A percentile compares a stretch with the other conserved stretches of the same genome.
phyloP scores from a whole-genome alignment of 2,888 invertebrate genomes.

The Keiferia lycopersicella region DNA sequence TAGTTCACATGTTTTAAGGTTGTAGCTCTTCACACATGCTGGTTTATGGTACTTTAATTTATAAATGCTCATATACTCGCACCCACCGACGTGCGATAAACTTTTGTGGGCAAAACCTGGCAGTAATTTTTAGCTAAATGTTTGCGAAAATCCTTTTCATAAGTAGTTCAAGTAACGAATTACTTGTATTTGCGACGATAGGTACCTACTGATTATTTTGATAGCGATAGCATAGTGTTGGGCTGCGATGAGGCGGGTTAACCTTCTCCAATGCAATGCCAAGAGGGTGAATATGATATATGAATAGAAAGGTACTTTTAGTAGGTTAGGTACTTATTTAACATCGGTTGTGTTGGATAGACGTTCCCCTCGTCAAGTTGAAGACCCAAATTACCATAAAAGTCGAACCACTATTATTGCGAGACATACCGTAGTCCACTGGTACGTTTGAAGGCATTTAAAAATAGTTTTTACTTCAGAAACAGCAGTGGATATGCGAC shows the following conservation, averaged over 20 bases:
- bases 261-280: not conserved
- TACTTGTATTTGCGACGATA: not conserved
- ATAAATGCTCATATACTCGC: conserved; percentile 31
- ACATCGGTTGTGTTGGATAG: conserved; percentile 26
- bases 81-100: conserved; percentile 27
- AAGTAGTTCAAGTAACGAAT: not conserved
- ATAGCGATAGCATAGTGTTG: not conserved
- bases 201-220: not conserved
- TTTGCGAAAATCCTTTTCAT: not conserved
- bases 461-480: not conserved
- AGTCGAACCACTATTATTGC: not conserved
- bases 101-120: conserved; percentile 26
- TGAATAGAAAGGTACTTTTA: not conserved
- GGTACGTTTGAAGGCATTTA: not conserved
- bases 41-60: conserved; percentile 33
- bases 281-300: too few species aligned
- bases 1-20: conserved; percentile 28
- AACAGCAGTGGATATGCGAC: not conserved
- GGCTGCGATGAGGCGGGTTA: not conserved
- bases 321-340: not conserved
- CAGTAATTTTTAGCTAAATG: not conserved
- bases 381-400: not conserved
- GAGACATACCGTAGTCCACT: not conserved
- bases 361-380: conserved; percentile 44
- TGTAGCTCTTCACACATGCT: conserved; percentile 22